Conservation (phyloP, 2,888 invertebrate genomes). For the Byasa hedistus region DNA sequence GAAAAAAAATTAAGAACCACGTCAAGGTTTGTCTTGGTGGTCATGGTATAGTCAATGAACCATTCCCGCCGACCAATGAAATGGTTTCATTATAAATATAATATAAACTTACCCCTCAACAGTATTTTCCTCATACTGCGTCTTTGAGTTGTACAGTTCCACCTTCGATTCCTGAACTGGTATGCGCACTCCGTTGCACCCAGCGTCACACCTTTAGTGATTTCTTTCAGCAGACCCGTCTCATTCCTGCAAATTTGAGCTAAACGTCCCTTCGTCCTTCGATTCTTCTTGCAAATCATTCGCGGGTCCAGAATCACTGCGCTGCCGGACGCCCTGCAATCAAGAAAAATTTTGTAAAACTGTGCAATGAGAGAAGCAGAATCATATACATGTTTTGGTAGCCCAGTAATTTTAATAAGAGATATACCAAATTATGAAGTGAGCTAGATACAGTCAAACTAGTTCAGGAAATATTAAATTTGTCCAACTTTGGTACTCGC, state of each 20-base stretch:
- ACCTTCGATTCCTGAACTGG: slow-evolving; percentile 91
- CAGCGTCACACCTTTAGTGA: slow-evolving; percentile 89
- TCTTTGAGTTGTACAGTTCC: slow-evolving; percentile 93
- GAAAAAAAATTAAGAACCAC: too few relatives aligned
- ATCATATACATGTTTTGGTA: too few relatives aligned
- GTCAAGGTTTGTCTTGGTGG: too few relatives aligned
- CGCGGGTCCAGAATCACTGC: slow-evolving; percentile 94
- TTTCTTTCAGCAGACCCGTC: slow-evolving; percentile 87
- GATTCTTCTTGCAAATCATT: slow-evolving; percentile 92
- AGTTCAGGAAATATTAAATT: too few relatives aligned
- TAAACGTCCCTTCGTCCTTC: slow-evolving; percentile 87
- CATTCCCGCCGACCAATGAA: neutral
- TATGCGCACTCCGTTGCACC: slow-evolving; percentile 93
- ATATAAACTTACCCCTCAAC: slow-evolving; percentile 85
- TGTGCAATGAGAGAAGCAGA: too few relatives aligned
- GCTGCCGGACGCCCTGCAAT: slow-evolving; percentile 87
- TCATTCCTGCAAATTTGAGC: slow-evolving; percentile 92
- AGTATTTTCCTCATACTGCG: slow-evolving; percentile 91
- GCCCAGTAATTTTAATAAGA: too few relatives aligned
- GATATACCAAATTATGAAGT: too few relatives aligned
- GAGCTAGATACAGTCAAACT: too few relatives aligned
- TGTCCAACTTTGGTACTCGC: too few relatives aligned
- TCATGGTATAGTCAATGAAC: neutral
- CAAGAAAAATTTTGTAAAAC: slow-evolving; percentile 21
- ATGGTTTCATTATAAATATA: neutral